Conservation (phyloP, 2,797 vertebrate species). For the Anas bernieri region DNA sequence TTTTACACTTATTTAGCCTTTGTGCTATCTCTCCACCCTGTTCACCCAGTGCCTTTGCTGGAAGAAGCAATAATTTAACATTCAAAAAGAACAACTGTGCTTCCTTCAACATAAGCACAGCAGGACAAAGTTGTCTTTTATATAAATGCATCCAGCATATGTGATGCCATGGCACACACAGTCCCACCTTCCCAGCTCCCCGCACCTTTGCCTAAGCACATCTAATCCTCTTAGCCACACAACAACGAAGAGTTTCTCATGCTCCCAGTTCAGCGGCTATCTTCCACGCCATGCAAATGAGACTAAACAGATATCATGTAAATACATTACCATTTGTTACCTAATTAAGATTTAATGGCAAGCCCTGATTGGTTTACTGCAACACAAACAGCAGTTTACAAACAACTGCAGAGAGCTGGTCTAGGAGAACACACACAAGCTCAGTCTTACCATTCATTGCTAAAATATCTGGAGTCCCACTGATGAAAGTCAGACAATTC, state of each 20-base stretch:
- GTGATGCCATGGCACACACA: background rate
- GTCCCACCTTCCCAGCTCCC: background rate
- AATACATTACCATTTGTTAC: background rate
- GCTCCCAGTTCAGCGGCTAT: rapidly evolving
- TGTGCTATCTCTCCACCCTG: background rate
- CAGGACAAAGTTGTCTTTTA: background rate
- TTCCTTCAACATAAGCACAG: background rate
- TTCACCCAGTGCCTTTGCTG: background rate
- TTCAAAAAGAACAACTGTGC: background rate
- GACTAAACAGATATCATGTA: background rate
- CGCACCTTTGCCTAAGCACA: background rate
- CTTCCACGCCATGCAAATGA: background rate
- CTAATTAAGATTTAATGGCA: background rate
- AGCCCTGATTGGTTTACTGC: background rate
- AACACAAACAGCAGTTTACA: background rate
- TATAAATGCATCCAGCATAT: background rate
- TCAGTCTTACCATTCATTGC: rapidly evolving
- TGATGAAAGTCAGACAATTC: background rate
- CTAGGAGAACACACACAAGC: background rate
- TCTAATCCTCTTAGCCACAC: background rate
- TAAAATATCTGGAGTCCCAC: background rate
- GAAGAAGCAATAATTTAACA: background rate
- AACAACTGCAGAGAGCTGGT: background rate
- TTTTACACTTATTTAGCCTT: constrained; percentile 56
- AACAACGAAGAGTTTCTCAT: background rate